Evolutionary conservation across 2,113 vertebrate species (phyloP), one percentile per base, ranked within the genome.

Genomic region (Todiramphus saurophagus): DNA sequence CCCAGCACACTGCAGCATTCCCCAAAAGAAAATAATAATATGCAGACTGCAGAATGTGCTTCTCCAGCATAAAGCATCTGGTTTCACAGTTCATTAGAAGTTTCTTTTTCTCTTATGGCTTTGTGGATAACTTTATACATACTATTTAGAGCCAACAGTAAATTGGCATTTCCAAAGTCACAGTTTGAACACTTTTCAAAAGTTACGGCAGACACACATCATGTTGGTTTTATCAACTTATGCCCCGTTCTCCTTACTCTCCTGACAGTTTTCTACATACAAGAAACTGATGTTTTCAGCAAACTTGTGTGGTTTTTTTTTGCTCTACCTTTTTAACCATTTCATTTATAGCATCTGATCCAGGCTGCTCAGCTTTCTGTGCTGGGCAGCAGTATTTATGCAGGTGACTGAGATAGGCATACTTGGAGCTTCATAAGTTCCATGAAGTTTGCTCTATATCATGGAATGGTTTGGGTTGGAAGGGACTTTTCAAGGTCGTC

Each of bases 41-140:
- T 41, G 33, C 76, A 93, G 88, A 20, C 82, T 83, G 86, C 79
- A 93, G 80, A 69, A 89, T 87, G 79, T 53, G 76, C 76, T 83
- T 68, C 88, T 92, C 92, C 60, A 51, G 93, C 96, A 93, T 77
- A 90, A 93, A 97, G 92, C 93, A 94, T 90, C 93, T 94, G 93
- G 8, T 93, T 95, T 68, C 64, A 60, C 85, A 96, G 83, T 27
- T 79, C 96, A 93, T 84, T 60, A 82, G 35, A 75, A 92, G 80
- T 79, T 96, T 37, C 80, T 72, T 51, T 90, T 48, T 30, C 83
- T 94, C 88, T 89, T 73, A 94, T 53, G 66, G 88, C 64, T 92
- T 53, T 39, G 79, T 37, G 79, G 90, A 76, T 64, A 90, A 94
- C 69, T 92, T 89, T 60, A 72, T n/a, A 62, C 3, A 0, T 12